Evolutionary conservation across 2,888 invertebrate genomes (phyloP), one percentile per base, ranked within the genome.

Genomic region (Apodemia duryi): DNA sequence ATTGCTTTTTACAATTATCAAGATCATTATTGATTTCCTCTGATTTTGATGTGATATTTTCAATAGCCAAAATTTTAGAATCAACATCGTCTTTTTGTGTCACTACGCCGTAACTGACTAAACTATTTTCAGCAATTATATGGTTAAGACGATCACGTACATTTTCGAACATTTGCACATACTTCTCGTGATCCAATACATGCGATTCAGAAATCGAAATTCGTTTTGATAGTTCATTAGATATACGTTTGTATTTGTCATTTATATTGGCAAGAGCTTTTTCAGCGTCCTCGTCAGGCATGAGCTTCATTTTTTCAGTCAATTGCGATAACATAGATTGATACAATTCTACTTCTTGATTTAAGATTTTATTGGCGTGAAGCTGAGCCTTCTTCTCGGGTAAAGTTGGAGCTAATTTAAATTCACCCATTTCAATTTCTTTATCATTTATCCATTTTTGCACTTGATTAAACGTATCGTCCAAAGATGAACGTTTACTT

Each of bases 401-500:
- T 63, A 98, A 89, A 0, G 95, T 96, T 1, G 97, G 94, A 75
- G 97, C 95, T 4, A 97, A 85, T 71, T 95, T 95, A 64, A 95
- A 93, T 63, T 94, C 94, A 52, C 94, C 94, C 1, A 95, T 94
- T 49, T 97, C 91, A 78, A 96, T 96, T 63, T 94, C 93, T 79
- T 96, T 95, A 0, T 97, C 97, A 65, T 93, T 93, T 41, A 98
- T 93, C 97, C 98, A 98, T 78, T 95, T 94, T 72, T 95, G 95
- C 7, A 98, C 95, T 93, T 98, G 97, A 62, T 95, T 95, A 73
- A 97, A 96, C 70, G 97, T 97, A 75, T 98, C 98, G 81, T 98
- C 98, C 81, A 98, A 97, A 1, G 98, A 97, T 4, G 97, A 97
- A 83, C 98, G 94, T 75, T 98, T 97, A 80, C 98, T 96, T 69